phyloP scores from a whole-genome alignment of 2,797 vertebrate genomes.

The Kryptopterus vitreolus region DNA sequence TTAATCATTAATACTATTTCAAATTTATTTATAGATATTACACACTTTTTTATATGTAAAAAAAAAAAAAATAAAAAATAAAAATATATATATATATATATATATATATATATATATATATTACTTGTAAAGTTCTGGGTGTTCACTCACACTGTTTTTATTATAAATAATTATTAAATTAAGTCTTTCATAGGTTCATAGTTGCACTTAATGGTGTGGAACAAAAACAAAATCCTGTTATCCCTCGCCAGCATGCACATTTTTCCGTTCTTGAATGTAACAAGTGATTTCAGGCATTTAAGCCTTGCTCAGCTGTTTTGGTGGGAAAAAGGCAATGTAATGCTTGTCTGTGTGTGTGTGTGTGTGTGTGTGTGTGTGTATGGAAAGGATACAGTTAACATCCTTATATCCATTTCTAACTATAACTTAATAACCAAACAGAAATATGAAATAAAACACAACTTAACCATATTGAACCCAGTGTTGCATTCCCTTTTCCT shows the following conservation, averaged over 20 bases:
- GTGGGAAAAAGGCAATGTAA: conserved; percentile 3
- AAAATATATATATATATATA: no score
- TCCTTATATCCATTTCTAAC: neutral
- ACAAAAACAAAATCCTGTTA: neutral
- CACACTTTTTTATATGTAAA: no score
- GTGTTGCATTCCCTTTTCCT: no score
- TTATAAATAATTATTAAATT: neutral
- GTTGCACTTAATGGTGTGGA: neutral
- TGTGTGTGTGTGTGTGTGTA: neutral
- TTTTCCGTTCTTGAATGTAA: neutral
- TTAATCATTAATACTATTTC: no score
- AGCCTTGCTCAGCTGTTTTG: neutral
- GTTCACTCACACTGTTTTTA: no score
- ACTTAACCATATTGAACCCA: no score
- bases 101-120: no score
- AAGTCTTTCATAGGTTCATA: neutral
- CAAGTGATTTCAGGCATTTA: neutral
- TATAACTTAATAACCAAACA: neutral
- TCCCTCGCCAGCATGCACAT: neutral
- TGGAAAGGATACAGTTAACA: neutral
- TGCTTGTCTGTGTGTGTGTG: no score
- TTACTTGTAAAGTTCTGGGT: no score
- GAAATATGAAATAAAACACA: no score
- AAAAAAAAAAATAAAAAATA: no score
- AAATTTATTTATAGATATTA: no score